A percentile compares a stretch with the other conserved stretches of the same genome.
These are phyloP conservation scores for Sphecodes monilicornis DNA, from an alignment of 2,888 invertebrate species.

Conservation along the genomic window DNA sequence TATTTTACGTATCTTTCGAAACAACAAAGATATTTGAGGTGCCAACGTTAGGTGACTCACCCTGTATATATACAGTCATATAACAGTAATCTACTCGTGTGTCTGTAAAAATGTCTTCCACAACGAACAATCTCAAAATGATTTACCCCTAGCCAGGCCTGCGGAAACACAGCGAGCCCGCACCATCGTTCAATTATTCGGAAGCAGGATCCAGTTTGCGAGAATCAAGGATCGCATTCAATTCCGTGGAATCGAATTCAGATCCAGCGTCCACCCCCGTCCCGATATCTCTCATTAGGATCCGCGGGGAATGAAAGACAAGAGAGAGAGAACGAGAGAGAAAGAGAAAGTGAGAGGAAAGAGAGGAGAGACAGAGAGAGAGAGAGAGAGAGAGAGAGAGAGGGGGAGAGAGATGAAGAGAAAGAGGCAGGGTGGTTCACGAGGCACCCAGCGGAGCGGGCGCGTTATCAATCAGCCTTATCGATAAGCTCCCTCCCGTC, in stretches of 20 bases:
- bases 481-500: slow-evolving; percentile 56
- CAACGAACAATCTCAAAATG: not conserved
- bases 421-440: not conserved
- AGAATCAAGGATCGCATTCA: slow-evolving; percentile 21
- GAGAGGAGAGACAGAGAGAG: not conserved
- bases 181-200: not conserved
- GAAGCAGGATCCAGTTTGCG: not conserved
- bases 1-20: no score
- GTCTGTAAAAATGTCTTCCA: not conserved
- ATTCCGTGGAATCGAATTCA: not conserved
- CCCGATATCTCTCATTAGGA: slow-evolving; percentile 37
- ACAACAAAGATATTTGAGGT: no score
- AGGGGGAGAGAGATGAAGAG: not conserved
- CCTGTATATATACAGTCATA: no score
- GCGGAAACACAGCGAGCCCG: not conserved
- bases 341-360: no score
- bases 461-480: slow-evolving; percentile 77
- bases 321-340: not conserved
- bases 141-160: not conserved
- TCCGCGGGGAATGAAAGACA: slow-evolving; percentile 4
- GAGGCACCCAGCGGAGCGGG: slow-evolving; percentile 57
- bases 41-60: no score
- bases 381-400: not conserved
- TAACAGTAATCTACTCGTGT: not conserved
- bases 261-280: slow-evolving; percentile 1